Evolutionary conservation across 2,797 vertebrate species (phyloP), one percentile per base, ranked within the genome.

Genomic region (Periparus ater): DNA sequence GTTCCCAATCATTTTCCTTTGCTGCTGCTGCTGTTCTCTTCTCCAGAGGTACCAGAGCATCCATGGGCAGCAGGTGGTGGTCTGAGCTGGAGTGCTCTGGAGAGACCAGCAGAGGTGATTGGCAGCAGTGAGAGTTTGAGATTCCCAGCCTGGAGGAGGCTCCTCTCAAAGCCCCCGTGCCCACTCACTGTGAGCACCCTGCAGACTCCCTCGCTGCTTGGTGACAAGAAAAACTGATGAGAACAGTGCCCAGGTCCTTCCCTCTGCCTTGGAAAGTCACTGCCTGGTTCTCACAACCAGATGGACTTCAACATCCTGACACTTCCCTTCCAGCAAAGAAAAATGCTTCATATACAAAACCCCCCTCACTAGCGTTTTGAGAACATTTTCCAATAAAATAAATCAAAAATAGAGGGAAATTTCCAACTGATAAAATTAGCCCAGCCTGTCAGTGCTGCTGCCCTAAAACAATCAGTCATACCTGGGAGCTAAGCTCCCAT

Each of bases 391-490:
- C 36, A 68, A 62, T 75, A 66, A 89, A 93, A 93, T n/a, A 90
- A 93, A 91, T 79, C 80, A 88, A 89, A 95, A 94, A 83, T 36
- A 61, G 53, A 93, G 26, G 47, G 66, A 91, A 91, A 81, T 62
- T 95, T 92, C 62, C 82, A 61, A 6, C 67, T 25, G 70, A 92
- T 88, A 85, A 95, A 95, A 91, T 32, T 86, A 68, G 70, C 50
- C 40, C 54, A 83, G 65, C 5, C 82, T 92, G 87, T 80, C 89
- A 94, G 54, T 45, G n/a, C 71, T 88, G 89, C 75, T 91, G 91
- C 53, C 79, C 85, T 91, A 36, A 90, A 96, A 89, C 92, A 88
- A 93, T 96, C 91, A 94, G 80, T 93, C 96, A 95, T 91, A 96
- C 94, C 95, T 95, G 77, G 89, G 73, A 95, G 93, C 83, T 94